Percentiles rank a stretch among this genome's conserved stretches.
phyloP scores from a whole-genome alignment of 2,113 vertebrate genomes.

The Syngnathus scovelli region DNA sequence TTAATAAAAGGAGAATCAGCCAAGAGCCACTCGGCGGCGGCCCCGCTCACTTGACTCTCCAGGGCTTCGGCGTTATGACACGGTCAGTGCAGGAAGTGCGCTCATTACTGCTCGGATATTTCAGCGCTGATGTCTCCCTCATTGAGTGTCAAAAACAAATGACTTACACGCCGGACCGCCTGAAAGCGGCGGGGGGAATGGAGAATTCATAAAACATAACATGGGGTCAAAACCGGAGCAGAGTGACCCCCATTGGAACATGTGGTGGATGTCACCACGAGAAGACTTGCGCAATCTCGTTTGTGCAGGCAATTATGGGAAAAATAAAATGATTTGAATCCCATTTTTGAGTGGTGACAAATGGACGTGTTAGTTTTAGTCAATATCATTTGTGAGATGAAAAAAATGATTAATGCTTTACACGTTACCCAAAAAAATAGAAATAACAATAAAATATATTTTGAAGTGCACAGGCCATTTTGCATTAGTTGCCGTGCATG shows the following conservation, averaged over 20 bases:
- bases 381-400: not conserved
- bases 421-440: not conserved
- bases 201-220: conserved; percentile 3
- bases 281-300: conserved; percentile 17
- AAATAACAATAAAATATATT: not conserved
- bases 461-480: not conserved
- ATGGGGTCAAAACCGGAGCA: conserved; percentile 25
- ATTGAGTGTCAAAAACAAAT: conserved; percentile 62
- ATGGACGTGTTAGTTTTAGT: not conserved
- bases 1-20: conserved; percentile 52
- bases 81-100: conserved; percentile 50
- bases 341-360: not conserved
- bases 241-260: conserved; percentile 22
- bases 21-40: conserved; percentile 41
- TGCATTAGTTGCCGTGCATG: not conserved
- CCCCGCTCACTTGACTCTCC: conserved; percentile 28
- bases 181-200: not conserved
- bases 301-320: not conserved
- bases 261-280: conserved; percentile 39
- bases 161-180: conserved; percentile 8
- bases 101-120: conserved; percentile 53
- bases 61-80: conserved; percentile 52
- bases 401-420: not conserved
- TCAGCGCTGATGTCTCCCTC: conserved; percentile 55
- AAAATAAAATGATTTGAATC: not conserved